These are phyloP conservation scores for Camelus bactrianus DNA, from an alignment of 2,113 vertebrate species.

Conservation along the genomic window DNA sequence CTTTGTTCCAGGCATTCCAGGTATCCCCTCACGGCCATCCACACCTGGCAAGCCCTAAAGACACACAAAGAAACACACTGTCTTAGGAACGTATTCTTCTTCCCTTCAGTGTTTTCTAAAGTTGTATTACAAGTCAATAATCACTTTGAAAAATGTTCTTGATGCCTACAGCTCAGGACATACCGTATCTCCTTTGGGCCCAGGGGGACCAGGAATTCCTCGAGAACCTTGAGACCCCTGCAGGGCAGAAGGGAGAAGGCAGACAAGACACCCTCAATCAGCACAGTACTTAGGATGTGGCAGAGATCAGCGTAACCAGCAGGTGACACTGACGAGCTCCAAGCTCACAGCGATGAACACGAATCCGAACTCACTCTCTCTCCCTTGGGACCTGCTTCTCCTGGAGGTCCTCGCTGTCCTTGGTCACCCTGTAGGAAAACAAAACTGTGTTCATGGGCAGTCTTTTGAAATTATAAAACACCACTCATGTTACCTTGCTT, in stretches of 20 bases:
- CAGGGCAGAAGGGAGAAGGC: constrained; percentile 41
- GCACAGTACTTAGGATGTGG: not conserved
- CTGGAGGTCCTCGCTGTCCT: constrained; percentile 93
- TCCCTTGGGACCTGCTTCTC: constrained; percentile 94
- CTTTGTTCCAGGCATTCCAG: constrained; percentile 97
- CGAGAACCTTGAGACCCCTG: constrained; percentile 93
- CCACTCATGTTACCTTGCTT: not conserved
- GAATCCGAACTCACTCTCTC: constrained; percentile 88
- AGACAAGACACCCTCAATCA: not conserved
- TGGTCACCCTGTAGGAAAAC: constrained; percentile 91
- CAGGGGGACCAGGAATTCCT: constrained; percentile 96
- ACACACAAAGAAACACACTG: constrained; percentile 55
- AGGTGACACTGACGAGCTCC: not conserved
- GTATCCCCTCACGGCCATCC: constrained; percentile 95
- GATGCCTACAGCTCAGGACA: constrained; percentile 80
- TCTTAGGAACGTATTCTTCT: constrained; percentile 3
- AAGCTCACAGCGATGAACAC: not conserved
- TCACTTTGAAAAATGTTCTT: not conserved
- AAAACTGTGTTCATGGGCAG: not conserved
- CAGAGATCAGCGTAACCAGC: not conserved
- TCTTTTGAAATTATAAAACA: constrained; percentile 10
- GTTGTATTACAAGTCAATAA: not conserved
- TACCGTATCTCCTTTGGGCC: constrained; percentile 96
- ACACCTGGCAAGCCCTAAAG: constrained; percentile 95
- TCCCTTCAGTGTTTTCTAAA: not conserved